Base-by-base conservation (phyloP, 23 tunicate genomes). In the Oikopleura vanhoeffeni region DNA sequence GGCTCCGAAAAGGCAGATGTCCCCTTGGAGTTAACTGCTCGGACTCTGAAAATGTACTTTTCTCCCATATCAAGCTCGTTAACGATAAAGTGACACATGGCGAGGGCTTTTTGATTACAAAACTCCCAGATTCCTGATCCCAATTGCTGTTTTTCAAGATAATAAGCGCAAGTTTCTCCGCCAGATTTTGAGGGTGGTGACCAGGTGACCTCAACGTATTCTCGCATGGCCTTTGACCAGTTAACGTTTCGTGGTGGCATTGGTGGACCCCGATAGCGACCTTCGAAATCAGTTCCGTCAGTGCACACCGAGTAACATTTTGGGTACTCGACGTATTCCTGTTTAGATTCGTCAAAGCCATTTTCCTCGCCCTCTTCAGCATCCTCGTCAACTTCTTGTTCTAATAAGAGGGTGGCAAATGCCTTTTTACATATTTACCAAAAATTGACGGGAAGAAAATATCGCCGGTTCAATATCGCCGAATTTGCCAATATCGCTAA, bases 121-220 rank as follows among this genome's bases (percentile, higher is more conserved):
- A 67, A 40, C 0, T 40, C 76, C 98, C 98, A 93, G 3, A 41
- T 79, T 0, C 86, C 90, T 30, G 77, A 40, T 27, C 88, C 94
- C 8, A 93, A 64, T 76, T 84, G 41, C 38, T 85, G 86, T 42
- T 85, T 85, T 41, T 93, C 95, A 40, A 93, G 40, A 75, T 76
- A 88, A 76, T 93, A 93, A 2, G 83, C 79, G 3, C 86, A 85
- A 0, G 88, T 84, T 40, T 90, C 89, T 8, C 91, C 91, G 13
- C 88, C 94, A 13, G 91, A 86, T 41, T 93, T 84, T 39, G 41
- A 57, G 27, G 98, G 98, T 0, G 98, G 98, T 1, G 85, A 85
- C 98, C 98, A 93, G 2, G 94, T 91, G 36, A 93, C 77, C 67
- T 87, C 89, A 39, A 93, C 88, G 85, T 67, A 89, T 58, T 93